Conservation (phyloP, 1,140 invertebrate genomes). For the Araneus ventricosus region DNA sequence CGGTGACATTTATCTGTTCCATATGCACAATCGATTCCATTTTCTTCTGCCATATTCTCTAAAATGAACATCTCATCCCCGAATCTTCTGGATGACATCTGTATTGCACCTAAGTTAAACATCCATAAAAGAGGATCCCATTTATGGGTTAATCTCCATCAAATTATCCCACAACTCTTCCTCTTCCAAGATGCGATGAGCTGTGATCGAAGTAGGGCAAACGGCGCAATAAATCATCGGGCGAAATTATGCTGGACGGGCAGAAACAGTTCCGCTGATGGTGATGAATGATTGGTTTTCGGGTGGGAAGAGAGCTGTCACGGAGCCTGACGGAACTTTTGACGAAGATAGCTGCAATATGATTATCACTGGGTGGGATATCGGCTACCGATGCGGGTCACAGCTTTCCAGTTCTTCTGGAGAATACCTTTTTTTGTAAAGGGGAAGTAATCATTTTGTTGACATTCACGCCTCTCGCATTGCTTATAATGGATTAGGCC, state of each 20-base stretch:
- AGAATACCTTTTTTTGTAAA: neutral
- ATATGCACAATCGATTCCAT: neutral
- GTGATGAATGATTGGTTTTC: conserved; percentile 65
- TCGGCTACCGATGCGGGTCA: conserved; percentile 26
- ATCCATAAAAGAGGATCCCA: conserved; percentile 18
- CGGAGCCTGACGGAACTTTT: neutral
- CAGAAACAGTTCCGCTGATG: conserved; percentile 58
- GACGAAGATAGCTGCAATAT: conserved; percentile 51
- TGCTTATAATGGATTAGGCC: no score
- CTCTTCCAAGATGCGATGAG: conserved; percentile 7
- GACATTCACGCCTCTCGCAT: neutral
- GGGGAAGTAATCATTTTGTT: neutral
- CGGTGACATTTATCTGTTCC: neutral
- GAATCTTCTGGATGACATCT: neutral
- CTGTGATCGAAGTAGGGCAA: conserved; percentile 28
- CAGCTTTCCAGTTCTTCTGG: neutral
- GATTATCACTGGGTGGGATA: conserved; percentile 7
- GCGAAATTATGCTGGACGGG: conserved; percentile 20
- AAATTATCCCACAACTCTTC: neutral
- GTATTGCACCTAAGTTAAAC: neutral
- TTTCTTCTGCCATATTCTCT: neutral
- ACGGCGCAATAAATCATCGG: conserved; percentile 55
- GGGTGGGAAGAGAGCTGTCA: conserved; percentile 57
- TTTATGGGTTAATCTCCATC: conserved; percentile 34
- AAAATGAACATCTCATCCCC: neutral